Base-by-base conservation (phyloP, 2,797 vertebrate species). In the Podarcis siculus region DNA sequence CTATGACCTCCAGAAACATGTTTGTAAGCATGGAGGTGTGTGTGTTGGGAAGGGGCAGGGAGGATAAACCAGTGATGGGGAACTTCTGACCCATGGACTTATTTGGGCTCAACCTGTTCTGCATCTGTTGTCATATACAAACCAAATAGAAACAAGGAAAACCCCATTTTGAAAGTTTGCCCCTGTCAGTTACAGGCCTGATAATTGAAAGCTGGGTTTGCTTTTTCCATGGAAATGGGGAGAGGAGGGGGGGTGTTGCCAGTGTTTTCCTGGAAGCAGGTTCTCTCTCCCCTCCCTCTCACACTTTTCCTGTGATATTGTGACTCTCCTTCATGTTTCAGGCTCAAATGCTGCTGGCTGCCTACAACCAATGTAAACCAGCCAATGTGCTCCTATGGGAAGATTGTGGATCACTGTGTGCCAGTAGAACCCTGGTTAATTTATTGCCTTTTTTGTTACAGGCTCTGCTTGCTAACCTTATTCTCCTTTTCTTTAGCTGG, bases 211-310 rank as follows among this genome's bases (percentile, higher is more conserved):
- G 90, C 92, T 5, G 30, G 81, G 88, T 90, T 95, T 92, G 92
- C 92, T 93, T 96, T 96, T 95, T 95, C 95, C 95, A 95, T 92
- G 95, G 94, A 90, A 90, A 84, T 90, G 91, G 94, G 94, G 61
- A 23, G 61, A 23, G 61, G 61, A 13, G 83, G 84, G 93, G 92
- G 93, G 95, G 30, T n/a, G 93, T 95, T 75, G 35, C 72, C 72
- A 21, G 73, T 13, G 3, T 15, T 32, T 5, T 79, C 61, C 55
- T 30, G 45, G 45, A 17, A 32, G 45, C n/a, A 9, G 15, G 30
- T 49, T 30, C 42, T 2, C 39, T 64, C 32, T n/a, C 7, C 15
- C 2, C 30, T 10, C 32, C 49, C 49, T 15, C 13, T 55, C 49
- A 55, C 49, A 55, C 49, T 55, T 93, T 95, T 89, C 92, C 93